These are phyloP conservation scores for Acestrorhynchus altus DNA, from an alignment of 2,797 vertebrate genomes.

Conservation along the genomic window DNA sequence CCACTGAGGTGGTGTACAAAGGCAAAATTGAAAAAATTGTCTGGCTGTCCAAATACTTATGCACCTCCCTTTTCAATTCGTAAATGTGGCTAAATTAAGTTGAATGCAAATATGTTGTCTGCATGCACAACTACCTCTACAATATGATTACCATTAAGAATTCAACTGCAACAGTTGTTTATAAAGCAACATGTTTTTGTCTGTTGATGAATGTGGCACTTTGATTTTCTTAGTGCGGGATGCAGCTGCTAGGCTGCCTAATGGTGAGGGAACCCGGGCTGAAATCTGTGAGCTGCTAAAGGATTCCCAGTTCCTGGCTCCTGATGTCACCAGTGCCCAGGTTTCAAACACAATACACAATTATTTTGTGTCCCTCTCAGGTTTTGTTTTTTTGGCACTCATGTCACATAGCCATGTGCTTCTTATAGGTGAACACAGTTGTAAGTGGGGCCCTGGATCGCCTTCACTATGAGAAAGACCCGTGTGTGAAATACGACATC, in stretches of 20 bases:
- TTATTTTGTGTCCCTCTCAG: not conserved
- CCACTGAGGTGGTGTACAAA: too few species aligned
- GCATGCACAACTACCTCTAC: too few species aligned
- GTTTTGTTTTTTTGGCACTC: not conserved
- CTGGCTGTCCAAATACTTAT: too few species aligned
- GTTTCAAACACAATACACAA: constrained; percentile 66
- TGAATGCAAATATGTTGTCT: not conserved
- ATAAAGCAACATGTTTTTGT: not conserved
- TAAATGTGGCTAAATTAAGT: too few species aligned
- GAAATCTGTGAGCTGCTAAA: constrained; percentile 98
- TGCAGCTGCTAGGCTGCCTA: constrained; percentile 94
- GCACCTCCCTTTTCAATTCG: too few species aligned
- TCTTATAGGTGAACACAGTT: constrained; percentile 92
- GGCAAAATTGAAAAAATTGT: too few species aligned
- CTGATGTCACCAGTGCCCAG: constrained; percentile 98
- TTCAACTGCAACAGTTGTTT: not conserved
- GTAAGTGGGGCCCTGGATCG: constrained; percentile 96
- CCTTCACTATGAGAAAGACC: constrained; percentile 97
- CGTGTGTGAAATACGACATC: constrained; percentile 97
- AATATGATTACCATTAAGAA: not conserved
- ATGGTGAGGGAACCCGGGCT: constrained; percentile 95
- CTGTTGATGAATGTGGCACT: not conserved
- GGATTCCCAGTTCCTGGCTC: constrained; percentile 97
- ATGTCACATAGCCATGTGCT: not conserved
- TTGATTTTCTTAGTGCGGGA: constrained; percentile 84